Percentiles rank a stretch among this genome's conserved stretches.
Conservation (phyloP, 2,113 vertebrate genomes). For the Vombatus ursinus region DNA sequence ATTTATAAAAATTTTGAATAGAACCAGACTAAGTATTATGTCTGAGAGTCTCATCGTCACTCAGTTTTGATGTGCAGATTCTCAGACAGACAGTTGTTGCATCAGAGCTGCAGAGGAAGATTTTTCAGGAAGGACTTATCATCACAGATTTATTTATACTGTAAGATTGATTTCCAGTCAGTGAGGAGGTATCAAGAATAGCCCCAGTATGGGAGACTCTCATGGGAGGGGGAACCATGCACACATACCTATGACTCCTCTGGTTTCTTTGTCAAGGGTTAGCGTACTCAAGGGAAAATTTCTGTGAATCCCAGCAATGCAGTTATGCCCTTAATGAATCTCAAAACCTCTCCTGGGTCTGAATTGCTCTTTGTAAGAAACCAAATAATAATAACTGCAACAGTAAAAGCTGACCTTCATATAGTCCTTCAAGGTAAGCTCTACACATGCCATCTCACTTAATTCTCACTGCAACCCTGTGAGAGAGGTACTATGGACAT, state of each 20-base stretch:
- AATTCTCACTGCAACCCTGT: neutral
- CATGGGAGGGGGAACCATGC: neutral
- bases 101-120: neutral
- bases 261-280: neutral
- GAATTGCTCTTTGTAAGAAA: neutral
- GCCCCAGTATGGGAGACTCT: neutral
- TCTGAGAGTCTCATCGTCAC: neutral
- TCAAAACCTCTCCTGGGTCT: neutral
- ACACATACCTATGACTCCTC: neutral
- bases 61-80: neutral
- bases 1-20: neutral
- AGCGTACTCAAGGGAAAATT: neutral
- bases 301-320: neutral
- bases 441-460: neutral
- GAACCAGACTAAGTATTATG: neutral
- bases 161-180: neutral
- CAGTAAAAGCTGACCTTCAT: neutral
- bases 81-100: neutral
- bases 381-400: neutral
- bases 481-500: neutral
- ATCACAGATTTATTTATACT: neutral
- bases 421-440: neutral
- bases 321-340: neutral
- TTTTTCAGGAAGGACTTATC: neutral
- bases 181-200: neutral